Base-by-base conservation (phyloP, 1,140 invertebrate genomes). In the Pseudomyrmex concolor region DNA sequence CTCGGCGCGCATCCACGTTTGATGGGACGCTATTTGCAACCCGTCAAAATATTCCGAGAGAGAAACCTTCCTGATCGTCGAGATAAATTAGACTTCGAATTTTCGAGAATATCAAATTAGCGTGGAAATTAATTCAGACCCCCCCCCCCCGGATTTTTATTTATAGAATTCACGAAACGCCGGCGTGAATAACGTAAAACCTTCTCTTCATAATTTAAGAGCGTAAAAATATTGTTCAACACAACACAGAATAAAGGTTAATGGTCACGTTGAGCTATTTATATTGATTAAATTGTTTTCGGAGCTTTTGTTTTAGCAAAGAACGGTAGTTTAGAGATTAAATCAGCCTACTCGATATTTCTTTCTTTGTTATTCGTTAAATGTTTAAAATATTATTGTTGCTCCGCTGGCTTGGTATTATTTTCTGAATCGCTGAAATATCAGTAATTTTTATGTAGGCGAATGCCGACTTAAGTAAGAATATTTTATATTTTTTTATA, bases 41-140 rank as follows among this genome's bases (percentile, higher is more conserved):
- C 10, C 43, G 43, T 17, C 54, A 17, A 80, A 70, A 80, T 80
- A 67, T 68, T 78, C 34, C 19, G 19, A 17, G 19, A 17, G 19
- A 34, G 8, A 48, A 34, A 67, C 12, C 19, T 48, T 2, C 34
- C 4, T 25, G 13, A 17, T 45, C 50, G 13, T 43, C 45, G 13
- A 45, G 22, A 76, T 83, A 70, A 76, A 66, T 66, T 63, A 13
- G 13, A 60, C 71, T 51, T 76, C 8, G 25, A 10, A 66, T 19
- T 66, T 54, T 54, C 25, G 8, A 66, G 43, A 80, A 68, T 78
- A 68, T 70, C 64, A 48, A 59, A 48, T 68, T 57, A 55, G 2
- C n/a, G 54, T 12, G 50, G 19, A 68, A 68, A 59, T 68, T 9
- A 19, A 80, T 50, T 80, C 10, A 48, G 17, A 25, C 45, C 7